These are phyloP conservation scores for Sebastes paucispinis DNA, from an alignment of 2,797 vertebrate genomes.

Conservation along the genomic window DNA sequence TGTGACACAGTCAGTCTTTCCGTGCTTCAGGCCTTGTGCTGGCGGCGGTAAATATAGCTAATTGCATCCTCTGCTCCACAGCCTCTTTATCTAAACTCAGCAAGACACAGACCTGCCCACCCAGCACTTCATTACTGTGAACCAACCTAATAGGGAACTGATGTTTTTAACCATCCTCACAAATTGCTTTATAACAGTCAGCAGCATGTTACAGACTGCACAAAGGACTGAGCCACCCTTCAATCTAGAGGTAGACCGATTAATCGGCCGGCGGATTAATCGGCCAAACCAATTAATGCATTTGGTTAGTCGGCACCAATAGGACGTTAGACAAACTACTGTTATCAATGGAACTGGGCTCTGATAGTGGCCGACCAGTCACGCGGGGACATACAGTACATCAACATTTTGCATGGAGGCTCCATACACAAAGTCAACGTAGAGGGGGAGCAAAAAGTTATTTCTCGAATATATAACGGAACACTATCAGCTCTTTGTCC, in stretches of 20 bases:
- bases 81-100: constrained; percentile 82
- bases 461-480: too few species aligned
- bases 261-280: too few species aligned
- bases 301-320: too few species aligned
- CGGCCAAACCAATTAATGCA: too few species aligned
- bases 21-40: constrained; percentile 54
- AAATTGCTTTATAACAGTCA: constrained; percentile 69
- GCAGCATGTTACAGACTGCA: constrained; percentile 45
- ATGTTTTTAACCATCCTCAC: constrained; percentile 59
- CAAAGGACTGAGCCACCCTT: constrained; percentile 9
- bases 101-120: constrained; percentile 80
- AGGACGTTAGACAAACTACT: too few species aligned
- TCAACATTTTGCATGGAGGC: too few species aligned
- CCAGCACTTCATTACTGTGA: constrained; percentile 79
- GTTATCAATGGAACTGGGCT: too few species aligned
- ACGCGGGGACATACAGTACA: too few species aligned
- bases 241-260: neutral
- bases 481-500: too few species aligned
- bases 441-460: too few species aligned
- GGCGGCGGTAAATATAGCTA: constrained; percentile 78
- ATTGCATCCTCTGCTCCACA: constrained; percentile 79
- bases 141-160: constrained; percentile 66
- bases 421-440: too few species aligned
- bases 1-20: constrained; percentile 72
- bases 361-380: too few species aligned